Evolutionary conservation across 2,113 vertebrate species (phyloP).

Genomic region (Machaerirhynchus nigripectus): DNA sequence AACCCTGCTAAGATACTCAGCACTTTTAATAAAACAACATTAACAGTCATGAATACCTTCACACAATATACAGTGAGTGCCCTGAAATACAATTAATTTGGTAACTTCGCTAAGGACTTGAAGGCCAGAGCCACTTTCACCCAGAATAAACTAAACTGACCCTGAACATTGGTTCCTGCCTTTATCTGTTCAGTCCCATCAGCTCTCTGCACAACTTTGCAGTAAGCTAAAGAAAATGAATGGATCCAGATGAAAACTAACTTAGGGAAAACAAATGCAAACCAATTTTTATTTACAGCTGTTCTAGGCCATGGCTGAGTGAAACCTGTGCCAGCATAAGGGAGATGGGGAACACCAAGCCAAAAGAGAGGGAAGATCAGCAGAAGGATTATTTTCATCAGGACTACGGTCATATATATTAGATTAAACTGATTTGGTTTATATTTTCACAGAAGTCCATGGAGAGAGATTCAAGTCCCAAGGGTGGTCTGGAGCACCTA

Average conservation of each 20-base stretch:
- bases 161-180: background rate
- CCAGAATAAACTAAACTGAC: background rate
- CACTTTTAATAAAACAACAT: background rate
- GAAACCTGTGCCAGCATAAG: background rate
- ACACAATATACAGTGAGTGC: background rate
- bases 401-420: background rate
- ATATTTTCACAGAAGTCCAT: rapidly evolving
- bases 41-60: background rate
- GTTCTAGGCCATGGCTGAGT: background rate
- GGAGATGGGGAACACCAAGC: background rate
- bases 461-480: background rate
- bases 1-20: background rate
- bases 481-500: background rate
- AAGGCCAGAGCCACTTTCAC: background rate
- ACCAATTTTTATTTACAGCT: background rate
- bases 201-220: background rate
- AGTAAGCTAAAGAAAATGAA: background rate
- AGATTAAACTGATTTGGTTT: background rate
- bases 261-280: background rate
- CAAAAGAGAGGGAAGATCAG: background rate
- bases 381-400: background rate
- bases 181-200: background rate
- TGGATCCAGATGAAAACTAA: background rate
- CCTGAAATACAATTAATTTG: background rate
- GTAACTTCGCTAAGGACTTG: background rate